A percentile compares a stretch with the other conserved stretches of the same genome.
Evolutionary conservation across 1,140 invertebrate species (phyloP).

Genomic region (Euwallacea similis): DNA sequence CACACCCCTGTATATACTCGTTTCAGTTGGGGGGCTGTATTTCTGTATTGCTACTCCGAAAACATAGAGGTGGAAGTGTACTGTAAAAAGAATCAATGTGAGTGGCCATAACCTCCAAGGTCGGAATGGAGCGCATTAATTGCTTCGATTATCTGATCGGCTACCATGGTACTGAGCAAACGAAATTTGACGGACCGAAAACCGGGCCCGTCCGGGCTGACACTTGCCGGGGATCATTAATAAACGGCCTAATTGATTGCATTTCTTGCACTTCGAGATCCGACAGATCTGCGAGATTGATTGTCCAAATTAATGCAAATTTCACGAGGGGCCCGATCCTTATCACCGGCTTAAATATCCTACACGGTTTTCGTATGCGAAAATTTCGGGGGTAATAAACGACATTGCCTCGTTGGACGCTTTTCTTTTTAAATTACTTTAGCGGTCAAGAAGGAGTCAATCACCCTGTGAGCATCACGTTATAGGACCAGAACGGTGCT

Average conservation of each 20-base stretch:
- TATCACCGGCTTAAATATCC: conserved; percentile 29
- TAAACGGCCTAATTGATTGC: conserved; percentile 28
- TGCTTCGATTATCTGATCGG: conserved; percentile 26
- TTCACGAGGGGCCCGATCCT: conserved; percentile 13
- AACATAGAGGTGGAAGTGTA: no score
- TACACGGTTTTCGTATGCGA: conserved; percentile 2
- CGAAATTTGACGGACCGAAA: conserved; percentile 32
- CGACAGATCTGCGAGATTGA: conserved; percentile 28
- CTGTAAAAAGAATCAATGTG: no score
- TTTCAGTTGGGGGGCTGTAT: no score
- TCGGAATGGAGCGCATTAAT: conserved; percentile 12
- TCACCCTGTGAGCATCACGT: no score
- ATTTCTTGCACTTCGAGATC: conserved; percentile 24
- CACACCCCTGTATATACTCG: no score
- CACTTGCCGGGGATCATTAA: conserved; percentile 27
- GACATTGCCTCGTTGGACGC: no score
- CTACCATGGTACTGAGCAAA: conserved; percentile 22
- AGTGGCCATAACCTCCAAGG: neutral
- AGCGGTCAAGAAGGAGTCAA: no score
- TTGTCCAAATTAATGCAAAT: conserved; percentile 35
- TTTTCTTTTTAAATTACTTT: no score
- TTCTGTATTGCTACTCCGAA: no score
- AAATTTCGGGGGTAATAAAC: conserved; percentile 5
- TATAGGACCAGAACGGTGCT: no score
- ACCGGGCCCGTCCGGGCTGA: conserved; percentile 17